A percentile compares a stretch with the other conserved stretches of the same genome.
Conservation (phyloP, 2,797 vertebrate genomes). For the Melanogrammus aeglefinus region DNA sequence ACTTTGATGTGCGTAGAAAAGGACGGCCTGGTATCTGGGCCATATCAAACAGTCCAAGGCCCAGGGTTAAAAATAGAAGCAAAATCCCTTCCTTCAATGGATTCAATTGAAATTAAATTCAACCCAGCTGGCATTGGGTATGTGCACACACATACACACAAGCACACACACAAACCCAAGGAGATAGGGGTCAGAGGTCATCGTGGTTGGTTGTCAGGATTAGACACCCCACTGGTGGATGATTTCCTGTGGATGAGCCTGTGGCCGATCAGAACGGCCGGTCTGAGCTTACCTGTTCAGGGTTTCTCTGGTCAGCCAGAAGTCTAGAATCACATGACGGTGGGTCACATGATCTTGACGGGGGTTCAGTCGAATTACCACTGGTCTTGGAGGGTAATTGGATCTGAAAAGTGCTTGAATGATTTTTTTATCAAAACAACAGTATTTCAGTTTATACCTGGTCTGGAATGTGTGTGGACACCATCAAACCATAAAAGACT, state of each 20-base stretch:
- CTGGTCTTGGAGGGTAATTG: not conserved
- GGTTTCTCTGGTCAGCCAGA: not conserved
- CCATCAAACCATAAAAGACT: not conserved
- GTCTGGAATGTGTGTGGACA: not conserved
- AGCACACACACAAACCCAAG: not conserved
- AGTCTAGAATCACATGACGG: not conserved
- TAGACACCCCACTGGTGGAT: not conserved
- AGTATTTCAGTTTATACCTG: not conserved
- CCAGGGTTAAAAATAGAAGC: not conserved
- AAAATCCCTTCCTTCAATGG: not conserved
- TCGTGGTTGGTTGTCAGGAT: not conserved
- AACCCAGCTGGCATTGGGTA: not conserved
- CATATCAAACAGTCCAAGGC: not conserved
- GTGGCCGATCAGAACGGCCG: not conserved
- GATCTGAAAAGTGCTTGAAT: not conserved
- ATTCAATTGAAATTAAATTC: conserved; percentile 4
- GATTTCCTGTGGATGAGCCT: not conserved
- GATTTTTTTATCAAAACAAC: not conserved
- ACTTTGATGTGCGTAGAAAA: not conserved
- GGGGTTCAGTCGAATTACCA: not conserved
- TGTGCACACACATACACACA: conserved; percentile 1
- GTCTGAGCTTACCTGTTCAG: not conserved
- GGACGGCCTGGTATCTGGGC: not conserved
- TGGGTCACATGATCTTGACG: not conserved
- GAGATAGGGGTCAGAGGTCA: not conserved